Percentiles rank a stretch among this genome's conserved stretches.
These are phyloP conservation scores for Brachycybe producta DNA, from an alignment of 2,888 invertebrate genomes.

Conservation along the genomic window DNA sequence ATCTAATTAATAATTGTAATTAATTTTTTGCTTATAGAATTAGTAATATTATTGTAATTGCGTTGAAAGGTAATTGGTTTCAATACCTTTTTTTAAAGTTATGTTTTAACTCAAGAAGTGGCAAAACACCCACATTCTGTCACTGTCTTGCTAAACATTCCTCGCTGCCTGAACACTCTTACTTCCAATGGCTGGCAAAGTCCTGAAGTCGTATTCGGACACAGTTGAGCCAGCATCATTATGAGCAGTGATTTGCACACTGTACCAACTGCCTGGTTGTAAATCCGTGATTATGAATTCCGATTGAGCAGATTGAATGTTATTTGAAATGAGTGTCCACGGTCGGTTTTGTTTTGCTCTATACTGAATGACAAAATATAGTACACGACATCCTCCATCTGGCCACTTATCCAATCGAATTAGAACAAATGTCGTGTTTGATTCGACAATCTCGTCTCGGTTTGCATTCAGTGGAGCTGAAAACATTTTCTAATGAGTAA, in stretches of 20 bases:
- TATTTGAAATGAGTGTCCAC: constrained; percentile 44
- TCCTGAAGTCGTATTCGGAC: constrained; percentile 56
- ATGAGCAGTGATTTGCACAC: constrained; percentile 52
- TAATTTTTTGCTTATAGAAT: too few species aligned
- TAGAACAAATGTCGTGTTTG: constrained; percentile 64
- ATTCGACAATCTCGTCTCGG: constrained; percentile 58
- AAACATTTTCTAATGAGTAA: constrained; percentile 12
- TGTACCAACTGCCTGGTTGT: constrained; percentile 54
- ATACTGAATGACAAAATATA: constrained; percentile 57
- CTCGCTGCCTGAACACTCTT: too few species aligned
- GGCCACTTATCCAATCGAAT: constrained; percentile 72
- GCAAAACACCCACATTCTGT: too few species aligned
- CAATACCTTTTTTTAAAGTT: too few species aligned
- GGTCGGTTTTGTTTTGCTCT: constrained; percentile 28
- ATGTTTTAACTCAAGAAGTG: too few species aligned
- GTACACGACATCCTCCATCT: constrained; percentile 69
- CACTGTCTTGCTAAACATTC: too few species aligned
- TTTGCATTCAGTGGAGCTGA: constrained; percentile 54
- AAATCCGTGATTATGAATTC: constrained; percentile 49
- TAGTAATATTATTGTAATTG: too few species aligned
- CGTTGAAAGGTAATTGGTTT: too few species aligned
- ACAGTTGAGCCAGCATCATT: constrained; percentile 58
- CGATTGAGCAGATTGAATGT: constrained; percentile 38
- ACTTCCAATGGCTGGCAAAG: constrained; percentile 55
- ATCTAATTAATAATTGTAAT: too few species aligned